A percentile compares a stretch with the other conserved stretches of the same genome.
phyloP scores from a whole-genome alignment of 2,888 invertebrate species.

The Amiota minor region DNA sequence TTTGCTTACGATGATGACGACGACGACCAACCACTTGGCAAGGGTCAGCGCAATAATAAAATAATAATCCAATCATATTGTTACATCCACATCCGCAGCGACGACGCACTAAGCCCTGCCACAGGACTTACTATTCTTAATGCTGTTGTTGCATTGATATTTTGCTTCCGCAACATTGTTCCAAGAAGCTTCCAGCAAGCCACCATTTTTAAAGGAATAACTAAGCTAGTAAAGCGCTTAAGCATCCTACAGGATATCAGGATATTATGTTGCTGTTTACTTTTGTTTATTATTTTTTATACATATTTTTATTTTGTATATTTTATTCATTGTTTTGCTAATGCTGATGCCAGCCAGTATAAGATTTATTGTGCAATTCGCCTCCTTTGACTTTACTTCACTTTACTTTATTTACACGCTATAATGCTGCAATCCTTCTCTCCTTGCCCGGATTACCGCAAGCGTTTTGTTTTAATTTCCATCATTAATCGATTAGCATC shows the following conservation, averaged over 20 bases:
- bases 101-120: slow-evolving; percentile 10
- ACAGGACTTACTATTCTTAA: slow-evolving; percentile 16
- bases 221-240: slow-evolving; percentile 19
- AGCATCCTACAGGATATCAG: slow-evolving; percentile 1
- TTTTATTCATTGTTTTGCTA: background rate
- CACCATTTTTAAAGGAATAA: background rate
- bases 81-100: slow-evolving; percentile 59
- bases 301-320: background rate
- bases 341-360: background rate
- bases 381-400: background rate
- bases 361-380: no score
- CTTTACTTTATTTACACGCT: slow-evolving; percentile 11
- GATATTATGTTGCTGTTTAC: slow-evolving; percentile 5
- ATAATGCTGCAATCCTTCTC: slow-evolving; percentile 3
- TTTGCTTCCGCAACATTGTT: slow-evolving; percentile 36
- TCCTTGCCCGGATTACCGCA: background rate
- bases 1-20: background rate
- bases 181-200: background rate
- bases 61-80: slow-evolving; percentile 72
- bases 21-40: slow-evolving; percentile 37
- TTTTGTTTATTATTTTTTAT: background rate
- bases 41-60: slow-evolving; percentile 69
- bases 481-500: slow-evolving; percentile 58
- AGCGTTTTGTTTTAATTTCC: slow-evolving; percentile 49
- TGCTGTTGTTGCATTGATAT: slow-evolving; percentile 39